Percentiles rank a stretch among this genome's conserved stretches.
phyloP scores from a whole-genome alignment of 35 echinoderm and acorn worm species.

The Ophiothrix spiculata region DNA sequence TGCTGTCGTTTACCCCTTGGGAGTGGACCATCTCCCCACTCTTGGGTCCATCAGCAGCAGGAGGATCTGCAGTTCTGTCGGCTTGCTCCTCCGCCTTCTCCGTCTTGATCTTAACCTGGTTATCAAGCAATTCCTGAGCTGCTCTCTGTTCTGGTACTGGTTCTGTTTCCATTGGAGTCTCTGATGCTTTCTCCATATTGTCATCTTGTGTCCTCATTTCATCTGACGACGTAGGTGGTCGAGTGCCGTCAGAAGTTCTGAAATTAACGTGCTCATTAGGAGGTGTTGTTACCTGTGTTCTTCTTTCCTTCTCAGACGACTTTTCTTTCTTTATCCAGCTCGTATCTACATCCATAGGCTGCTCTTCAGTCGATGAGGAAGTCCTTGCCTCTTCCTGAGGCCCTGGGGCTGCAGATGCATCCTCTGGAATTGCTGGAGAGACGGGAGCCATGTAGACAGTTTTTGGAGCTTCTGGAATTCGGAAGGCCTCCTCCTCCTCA shows the following conservation, averaged over 20 bases:
- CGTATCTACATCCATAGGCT: neutral
- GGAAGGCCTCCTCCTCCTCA: neutral
- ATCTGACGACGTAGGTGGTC: neutral
- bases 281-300: neutral
- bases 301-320: neutral
- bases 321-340: neutral
- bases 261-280: neutral
- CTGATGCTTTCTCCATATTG: neutral
- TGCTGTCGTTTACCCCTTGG: neutral
- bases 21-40: too few species aligned
- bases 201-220: neutral
- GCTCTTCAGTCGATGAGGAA: neutral
- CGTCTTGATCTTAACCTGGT: neutral
- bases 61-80: neutral
- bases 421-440: neutral
- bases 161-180: neutral
- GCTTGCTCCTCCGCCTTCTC: neutral
- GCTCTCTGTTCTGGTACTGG: slow-evolving; percentile 8
- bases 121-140: neutral
- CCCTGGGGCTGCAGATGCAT: neutral
- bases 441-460: neutral
- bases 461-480: slow-evolving; percentile 9
- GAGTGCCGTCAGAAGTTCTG: neutral
- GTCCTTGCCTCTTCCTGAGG: slow-evolving; percentile 12
- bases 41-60: too few species aligned